Evolutionary conservation across 2,797 vertebrate species (phyloP).

Genomic region (Margarornis squamiger): DNA sequence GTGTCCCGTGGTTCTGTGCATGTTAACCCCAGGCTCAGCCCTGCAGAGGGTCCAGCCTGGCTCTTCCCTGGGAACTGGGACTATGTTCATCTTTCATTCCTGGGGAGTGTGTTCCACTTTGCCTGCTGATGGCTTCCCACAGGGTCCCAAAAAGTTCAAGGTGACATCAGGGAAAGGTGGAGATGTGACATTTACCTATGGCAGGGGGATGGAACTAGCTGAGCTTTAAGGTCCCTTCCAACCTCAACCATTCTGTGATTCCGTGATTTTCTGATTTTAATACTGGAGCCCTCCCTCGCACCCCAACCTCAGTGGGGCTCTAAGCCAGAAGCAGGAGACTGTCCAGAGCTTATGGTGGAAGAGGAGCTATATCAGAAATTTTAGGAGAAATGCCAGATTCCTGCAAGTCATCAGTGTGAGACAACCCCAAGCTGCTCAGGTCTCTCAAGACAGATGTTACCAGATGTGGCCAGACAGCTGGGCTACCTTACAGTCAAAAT

Average conservation of each 20-base stretch:
- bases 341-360: background rate
- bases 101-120: background rate
- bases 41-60: background rate
- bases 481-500: background rate
- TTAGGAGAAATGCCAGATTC: background rate
- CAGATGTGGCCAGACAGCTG: background rate
- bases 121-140: background rate
- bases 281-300: background rate
- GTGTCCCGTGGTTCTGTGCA: background rate
- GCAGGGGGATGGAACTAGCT: background rate
- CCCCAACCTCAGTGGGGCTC: background rate
- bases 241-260: background rate
- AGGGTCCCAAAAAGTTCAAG: accelerated
- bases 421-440: background rate
- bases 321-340: background rate
- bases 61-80: background rate
- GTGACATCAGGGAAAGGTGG: background rate
- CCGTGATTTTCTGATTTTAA: background rate
- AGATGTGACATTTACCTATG: background rate
- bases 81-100: background rate
- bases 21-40: background rate
- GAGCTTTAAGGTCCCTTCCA: background rate
- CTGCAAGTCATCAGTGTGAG: background rate
- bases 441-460: background rate
- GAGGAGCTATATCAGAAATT: background rate